These are phyloP conservation scores for Apostichopus leukothele DNA, from an alignment of 53 echinoderm and acorn worm species.

Conservation along the genomic window DNA sequence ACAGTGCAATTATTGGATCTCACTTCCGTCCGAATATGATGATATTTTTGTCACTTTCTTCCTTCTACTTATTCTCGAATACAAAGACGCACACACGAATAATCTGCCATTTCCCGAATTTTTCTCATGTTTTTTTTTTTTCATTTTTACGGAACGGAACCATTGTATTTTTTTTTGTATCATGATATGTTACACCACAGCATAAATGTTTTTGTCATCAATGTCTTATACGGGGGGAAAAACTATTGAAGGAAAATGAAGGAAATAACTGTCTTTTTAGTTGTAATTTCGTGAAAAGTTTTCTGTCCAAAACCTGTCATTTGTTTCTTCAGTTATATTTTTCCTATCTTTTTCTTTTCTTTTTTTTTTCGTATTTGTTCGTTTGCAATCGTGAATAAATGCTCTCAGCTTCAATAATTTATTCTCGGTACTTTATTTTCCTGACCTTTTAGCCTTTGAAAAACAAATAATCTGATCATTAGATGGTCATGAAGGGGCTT, in stretches of 20 bases:
- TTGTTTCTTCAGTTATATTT: background rate
- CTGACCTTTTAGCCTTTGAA: background rate
- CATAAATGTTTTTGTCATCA: slow-evolving; percentile 30
- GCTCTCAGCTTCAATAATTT: slow-evolving; percentile 38
- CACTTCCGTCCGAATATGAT: background rate
- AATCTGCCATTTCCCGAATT: background rate
- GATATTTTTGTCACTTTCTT: background rate
- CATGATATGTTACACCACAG: slow-evolving; percentile 48
- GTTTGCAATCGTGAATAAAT: slow-evolving; percentile 51
- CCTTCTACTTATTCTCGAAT: background rate
- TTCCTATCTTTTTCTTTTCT: background rate
- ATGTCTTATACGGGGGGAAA: slow-evolving; percentile 22
- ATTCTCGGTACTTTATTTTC: slow-evolving; percentile 17
- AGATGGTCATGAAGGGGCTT: slow-evolving; percentile 13
- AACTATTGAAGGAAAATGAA: slow-evolving; percentile 46
- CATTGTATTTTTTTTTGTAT: slow-evolving; percentile 19
- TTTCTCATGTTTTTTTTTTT: slow-evolving; percentile 3
- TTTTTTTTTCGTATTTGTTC: slow-evolving; percentile 41
- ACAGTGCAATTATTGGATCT: slow-evolving; percentile 26
- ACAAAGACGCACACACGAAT: background rate
- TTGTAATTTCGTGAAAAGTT: background rate
- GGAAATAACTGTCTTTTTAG: slow-evolving; percentile 2
- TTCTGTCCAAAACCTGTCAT: background rate
- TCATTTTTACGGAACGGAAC: slow-evolving; percentile 14
- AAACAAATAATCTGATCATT: slow-evolving; percentile 17